Base-by-base conservation (phyloP, 2,797 vertebrate species). In the Tachyglossus aculeatus region DNA sequence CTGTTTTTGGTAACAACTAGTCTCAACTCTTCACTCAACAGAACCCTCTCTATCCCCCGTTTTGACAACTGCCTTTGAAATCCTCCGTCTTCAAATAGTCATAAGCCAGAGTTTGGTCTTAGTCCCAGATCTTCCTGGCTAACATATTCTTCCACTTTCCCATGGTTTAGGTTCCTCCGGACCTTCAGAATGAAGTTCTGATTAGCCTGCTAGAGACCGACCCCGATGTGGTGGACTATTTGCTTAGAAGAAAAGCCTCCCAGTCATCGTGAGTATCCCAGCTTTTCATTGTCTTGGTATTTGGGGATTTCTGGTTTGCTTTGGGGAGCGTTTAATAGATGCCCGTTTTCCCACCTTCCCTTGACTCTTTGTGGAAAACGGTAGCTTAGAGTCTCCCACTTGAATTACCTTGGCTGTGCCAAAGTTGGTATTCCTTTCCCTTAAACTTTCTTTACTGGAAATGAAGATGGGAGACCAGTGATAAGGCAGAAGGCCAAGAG, bases 111-210 rank as follows among this genome's bases (percentile, higher is more conserved):
- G 19, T 31, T 19, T 19, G 24, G 31, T 31, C 14, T 5, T 48
- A 14, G 16, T 18, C 44, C 18, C 24, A 31, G 45, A 9, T 31
- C 5, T 31, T 45, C 31, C 25, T 48, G 9, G 15, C 8, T 48
- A 11, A 19, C 31, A 12, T 48, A 18, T 21, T 48, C 31, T 48
- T 48, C 45, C 19, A 27, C 45, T 48, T 31, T 11, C 13, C 59
- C 36, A 53, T 80, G 13, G 69, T 62, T 14, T 60, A 99, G 98
- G 96, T 99, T 65, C 92, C 96, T 5, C 94, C 97, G 9, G 96
- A 98, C 87, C 93, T 99, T 66, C 97, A 99, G 91, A 98, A 98
- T 9, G 96, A 98, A 90, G 96, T 99, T 56, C 92, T 99, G 73
- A 94, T 96, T 87, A 98, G 95, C 88, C 89, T 99, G 33, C 79